Conservation (phyloP, 64 coral and sea anemone species). For the Montipora efflorescens region DNA sequence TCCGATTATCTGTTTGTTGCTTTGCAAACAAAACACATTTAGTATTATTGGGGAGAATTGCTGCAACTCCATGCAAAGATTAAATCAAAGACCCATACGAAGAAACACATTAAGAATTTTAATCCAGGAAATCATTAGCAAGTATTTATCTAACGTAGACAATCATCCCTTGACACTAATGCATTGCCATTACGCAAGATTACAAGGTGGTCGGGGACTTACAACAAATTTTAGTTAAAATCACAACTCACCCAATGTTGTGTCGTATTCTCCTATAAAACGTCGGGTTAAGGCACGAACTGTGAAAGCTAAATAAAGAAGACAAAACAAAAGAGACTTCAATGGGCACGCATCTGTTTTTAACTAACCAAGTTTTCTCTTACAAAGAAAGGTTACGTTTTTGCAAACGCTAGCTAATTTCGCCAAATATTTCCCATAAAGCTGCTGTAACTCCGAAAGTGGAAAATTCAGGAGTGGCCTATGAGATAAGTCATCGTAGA, state of each 20-base stretch:
- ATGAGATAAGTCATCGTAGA: not conserved
- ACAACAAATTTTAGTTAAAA: not conserved
- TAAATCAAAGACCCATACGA: not conserved
- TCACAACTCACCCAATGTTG: constrained; percentile 69
- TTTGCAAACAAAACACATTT: not conserved
- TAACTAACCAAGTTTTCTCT: not conserved
- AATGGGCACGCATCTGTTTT: not conserved
- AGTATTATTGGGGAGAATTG: not conserved
- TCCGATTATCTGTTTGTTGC: not conserved
- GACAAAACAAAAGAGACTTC: not conserved
- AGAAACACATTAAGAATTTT: not conserved
- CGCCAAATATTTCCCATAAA: too few relatives aligned
- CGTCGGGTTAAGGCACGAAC: constrained; percentile 75
- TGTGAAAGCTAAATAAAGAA: constrained; percentile 46
- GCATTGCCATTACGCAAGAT: too few relatives aligned
- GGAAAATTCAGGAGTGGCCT: not conserved
- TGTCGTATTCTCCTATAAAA: constrained; percentile 82
- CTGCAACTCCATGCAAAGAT: not conserved
- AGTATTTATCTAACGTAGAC: constrained; percentile 1
- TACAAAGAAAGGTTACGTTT: too few relatives aligned
- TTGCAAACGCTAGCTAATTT: too few relatives aligned
- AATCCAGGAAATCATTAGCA: constrained; percentile 35
- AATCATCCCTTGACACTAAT: too few relatives aligned
- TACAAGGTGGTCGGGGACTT: too few relatives aligned
- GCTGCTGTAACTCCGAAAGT: not conserved